Percentiles rank a stretch among this genome's conserved stretches.
Conservation (phyloP, 2,797 vertebrate genomes). For the Cygnus olor region DNA sequence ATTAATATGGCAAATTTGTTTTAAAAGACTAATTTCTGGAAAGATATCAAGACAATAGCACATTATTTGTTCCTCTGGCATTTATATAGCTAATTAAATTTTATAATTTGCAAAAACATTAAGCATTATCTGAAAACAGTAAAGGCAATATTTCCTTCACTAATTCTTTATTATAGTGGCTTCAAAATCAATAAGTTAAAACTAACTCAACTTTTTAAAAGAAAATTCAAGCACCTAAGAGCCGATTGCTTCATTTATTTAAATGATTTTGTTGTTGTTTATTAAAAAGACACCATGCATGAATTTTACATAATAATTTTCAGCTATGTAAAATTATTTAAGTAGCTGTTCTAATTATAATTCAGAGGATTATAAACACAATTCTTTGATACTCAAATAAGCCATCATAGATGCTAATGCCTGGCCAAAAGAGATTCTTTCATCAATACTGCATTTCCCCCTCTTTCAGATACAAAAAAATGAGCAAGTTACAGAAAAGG, state of each 20-base stretch:
- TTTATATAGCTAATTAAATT: slow-evolving; percentile 99
- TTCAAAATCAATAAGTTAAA: slow-evolving; percentile 78
- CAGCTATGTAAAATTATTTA: slow-evolving; percentile 46
- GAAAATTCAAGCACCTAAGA: slow-evolving; percentile 40
- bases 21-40: slow-evolving; percentile 99
- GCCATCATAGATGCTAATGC: slow-evolving; percentile 39
- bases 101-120: slow-evolving; percentile 90
- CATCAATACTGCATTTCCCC: not conserved
- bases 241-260: slow-evolving; percentile 53
- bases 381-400: slow-evolving; percentile 64
- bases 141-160: slow-evolving; percentile 80
- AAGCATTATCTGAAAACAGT: slow-evolving; percentile 84
- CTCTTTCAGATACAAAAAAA: slow-evolving; percentile 38
- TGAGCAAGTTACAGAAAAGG: not conserved
- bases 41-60: slow-evolving; percentile 99
- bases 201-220: slow-evolving; percentile 57
- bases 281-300: slow-evolving; percentile 36
- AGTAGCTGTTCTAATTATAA: slow-evolving; percentile 32
- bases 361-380: slow-evolving; percentile 38
- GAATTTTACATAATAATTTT: slow-evolving; percentile 57
- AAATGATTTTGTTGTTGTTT: slow-evolving; percentile 56
- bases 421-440: slow-evolving; percentile 43
- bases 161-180: slow-evolving; percentile 62
- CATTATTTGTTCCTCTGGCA: slow-evolving; percentile 93
- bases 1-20: slow-evolving; percentile 99